Base-by-base conservation (phyloP, 2,113 vertebrate species). In the Prolemur simus region DNA sequence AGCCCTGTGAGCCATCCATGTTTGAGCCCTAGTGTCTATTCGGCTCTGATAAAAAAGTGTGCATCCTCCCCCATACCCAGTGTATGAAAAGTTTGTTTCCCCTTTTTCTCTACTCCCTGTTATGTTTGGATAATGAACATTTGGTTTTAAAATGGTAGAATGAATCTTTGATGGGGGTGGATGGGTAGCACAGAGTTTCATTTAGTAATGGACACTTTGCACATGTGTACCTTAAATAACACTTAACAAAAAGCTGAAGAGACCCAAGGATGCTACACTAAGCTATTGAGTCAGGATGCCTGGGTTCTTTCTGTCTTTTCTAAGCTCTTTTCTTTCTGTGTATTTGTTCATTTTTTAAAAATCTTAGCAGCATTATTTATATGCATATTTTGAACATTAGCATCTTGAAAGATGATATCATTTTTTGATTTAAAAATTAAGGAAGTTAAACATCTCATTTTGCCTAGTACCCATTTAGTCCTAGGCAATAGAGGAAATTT, bases 261-360 rank as follows among this genome's bases (percentile, higher is more conserved):
- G 6, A 64, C 5, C 21, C 11, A 87, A 74, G 10, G 15, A 63
- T 64, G 20, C 20, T 66, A 37, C 3, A 4, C 2, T 32, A 47
- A 77, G 5, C 34, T 76, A 9, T 14, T 87, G 17, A 87, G 11
- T 87, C 6, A 20, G 25, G 3, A 60, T 93, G 13, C 15, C 32
- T 89, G 45, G 15, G 8, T 85, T 84, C 66, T 68, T 87, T 68
- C 49, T 47, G 15, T 80, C 32, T 86, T 96, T 89, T 52, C 54
- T 83, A n/a, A 52, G 27, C 21, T n/a, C 6, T 77, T 92, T 87
- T 80, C 29, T 89, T 42, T 73, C 27, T 91, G 21, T 63, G 23
- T 63, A 89, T 86, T 97, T 94, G 27, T 81, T 95, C 49, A 73
- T 83, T 90, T 66, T 92, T 42, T 74, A 95, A 94, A 60, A 80